Evolutionary conservation across 2,888 invertebrate genomes (phyloP), one percentile per base, ranked within the genome.

Genomic region (Meliscaeva auricollis): DNA sequence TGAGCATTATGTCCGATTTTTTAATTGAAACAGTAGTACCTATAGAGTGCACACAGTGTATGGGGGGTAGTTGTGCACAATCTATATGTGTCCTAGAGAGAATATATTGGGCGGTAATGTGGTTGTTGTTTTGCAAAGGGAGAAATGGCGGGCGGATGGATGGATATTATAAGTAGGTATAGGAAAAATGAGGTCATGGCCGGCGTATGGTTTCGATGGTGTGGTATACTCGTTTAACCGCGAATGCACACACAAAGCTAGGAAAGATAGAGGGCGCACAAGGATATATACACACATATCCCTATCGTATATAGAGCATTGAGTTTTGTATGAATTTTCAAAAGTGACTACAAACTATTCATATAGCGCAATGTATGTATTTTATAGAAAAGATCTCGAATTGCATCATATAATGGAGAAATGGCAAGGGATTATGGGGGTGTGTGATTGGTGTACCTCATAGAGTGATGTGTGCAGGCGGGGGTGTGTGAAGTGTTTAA

Each of bases 1-100:
- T 38, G 75, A 80, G 80, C 32, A 80, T 80, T 80, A 77, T 84
- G 84, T 81, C 85, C 81, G 73, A 69, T 69, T 76, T 81, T 64
- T 81, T 85, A 85, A 81, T 85, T 81, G 85, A 85, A 84, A 84
- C 75, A 66, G 66, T 60, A 52, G 60, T 48, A 46, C n/a, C 20
- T 58, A 44, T 30, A 17, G 75, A 48, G 62, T 68, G 75, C 41
- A 26, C 26, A 2, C 4, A 26, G 26, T 26, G 26, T 26, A 26
- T 26, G 26, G 38, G 38, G 13, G 38, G 3, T 3, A 9, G 4
- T 6, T 38, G 38, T 38, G 38, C 1, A 11, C 5, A 26, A 52
- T 26, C 8, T n/a, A 52, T 52, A 8, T 52, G 52, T 48, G 70
- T 70, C 68, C 4, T 69, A 56, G 26, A 11, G 52, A 46, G 60